Conservation (phyloP, 2,797 vertebrate species). For the Melopsittacus undulatus region DNA sequence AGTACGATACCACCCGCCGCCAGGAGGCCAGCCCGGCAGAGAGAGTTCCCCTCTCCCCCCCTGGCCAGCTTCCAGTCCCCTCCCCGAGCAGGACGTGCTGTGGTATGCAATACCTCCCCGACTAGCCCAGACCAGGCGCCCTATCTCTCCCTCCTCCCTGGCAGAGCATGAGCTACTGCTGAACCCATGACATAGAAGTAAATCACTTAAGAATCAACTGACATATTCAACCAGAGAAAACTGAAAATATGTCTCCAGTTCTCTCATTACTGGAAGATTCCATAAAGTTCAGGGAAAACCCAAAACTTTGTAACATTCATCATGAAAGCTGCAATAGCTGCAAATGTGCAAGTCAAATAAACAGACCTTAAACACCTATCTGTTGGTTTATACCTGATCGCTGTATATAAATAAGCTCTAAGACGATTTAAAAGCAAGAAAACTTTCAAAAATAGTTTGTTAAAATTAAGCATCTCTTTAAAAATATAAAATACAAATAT, state of each 20-base stretch:
- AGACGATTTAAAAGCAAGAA: neutral
- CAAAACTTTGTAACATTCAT: fast-evolving
- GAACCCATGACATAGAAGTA: too few relatives aligned
- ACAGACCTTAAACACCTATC: neutral
- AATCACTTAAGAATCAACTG: neutral
- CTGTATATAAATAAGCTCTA: neutral
- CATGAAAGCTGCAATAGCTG: neutral
- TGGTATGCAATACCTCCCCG: too few relatives aligned
- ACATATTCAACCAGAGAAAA: neutral
- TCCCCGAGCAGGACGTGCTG: too few relatives aligned
- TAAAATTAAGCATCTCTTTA: neutral
- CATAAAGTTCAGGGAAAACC: neutral
- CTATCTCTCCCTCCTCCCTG: too few relatives aligned
- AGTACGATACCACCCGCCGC: too few relatives aligned
- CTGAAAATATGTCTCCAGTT: neutral
- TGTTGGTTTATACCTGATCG: neutral
- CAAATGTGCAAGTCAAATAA: neutral
- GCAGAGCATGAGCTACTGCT: too few relatives aligned
- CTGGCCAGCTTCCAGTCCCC: too few relatives aligned
- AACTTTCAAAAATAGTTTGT: neutral
- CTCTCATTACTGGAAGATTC: neutral
- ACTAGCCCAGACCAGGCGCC: too few relatives aligned
- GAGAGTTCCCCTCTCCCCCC: too few relatives aligned
- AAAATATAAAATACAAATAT: neutral
- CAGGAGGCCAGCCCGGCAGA: too few relatives aligned